Evolutionary conservation across 2,888 invertebrate species (phyloP).

Genomic region (Pammene fasciana): DNA sequence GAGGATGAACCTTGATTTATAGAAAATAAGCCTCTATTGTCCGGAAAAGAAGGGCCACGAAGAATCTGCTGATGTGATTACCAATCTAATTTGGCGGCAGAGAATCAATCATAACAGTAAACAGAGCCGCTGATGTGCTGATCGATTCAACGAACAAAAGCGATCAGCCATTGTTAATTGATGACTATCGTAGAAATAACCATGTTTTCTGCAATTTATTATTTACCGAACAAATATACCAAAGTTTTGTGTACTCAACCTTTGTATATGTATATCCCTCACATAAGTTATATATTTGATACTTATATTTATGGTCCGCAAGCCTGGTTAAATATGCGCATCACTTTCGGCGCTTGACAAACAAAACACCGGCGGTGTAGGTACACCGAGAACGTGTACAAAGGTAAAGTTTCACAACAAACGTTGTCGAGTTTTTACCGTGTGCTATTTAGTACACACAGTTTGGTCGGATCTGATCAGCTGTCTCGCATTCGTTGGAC

Average conservation of each 20-base stretch:
- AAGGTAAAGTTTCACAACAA: slow-evolving; percentile 26
- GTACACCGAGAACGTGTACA: slow-evolving; percentile 2
- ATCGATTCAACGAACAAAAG: slow-evolving; percentile 50
- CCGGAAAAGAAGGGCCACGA: background rate
- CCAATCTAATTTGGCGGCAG: slow-evolving; percentile 23
- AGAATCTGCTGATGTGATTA: slow-evolving; percentile 28
- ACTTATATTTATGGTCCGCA: background rate
- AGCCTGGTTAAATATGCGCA: slow-evolving; percentile 27
- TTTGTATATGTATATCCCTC: background rate
- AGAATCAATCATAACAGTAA: slow-evolving; percentile 47
- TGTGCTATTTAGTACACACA: background rate
- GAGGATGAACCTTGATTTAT: too few species aligned
- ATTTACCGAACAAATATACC: background rate
- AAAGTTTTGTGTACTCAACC: slow-evolving; percentile 1
- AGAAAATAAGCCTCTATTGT: background rate
- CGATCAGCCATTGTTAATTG: slow-evolving; percentile 45
- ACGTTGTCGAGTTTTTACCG: slow-evolving; percentile 16
- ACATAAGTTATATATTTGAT: background rate
- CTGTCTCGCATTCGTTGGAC: background rate
- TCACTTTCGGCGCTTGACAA: slow-evolving; percentile 18
- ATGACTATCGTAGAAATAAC: slow-evolving; percentile 32
- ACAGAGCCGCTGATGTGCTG: slow-evolving; percentile 42
- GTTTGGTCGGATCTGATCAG: too few species aligned
- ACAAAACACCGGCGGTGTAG: slow-evolving; percentile 5
- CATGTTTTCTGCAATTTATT: slow-evolving; percentile 4